phyloP scores from a whole-genome alignment of 2,888 invertebrate genomes.

The Athetis lepigone region DNA sequence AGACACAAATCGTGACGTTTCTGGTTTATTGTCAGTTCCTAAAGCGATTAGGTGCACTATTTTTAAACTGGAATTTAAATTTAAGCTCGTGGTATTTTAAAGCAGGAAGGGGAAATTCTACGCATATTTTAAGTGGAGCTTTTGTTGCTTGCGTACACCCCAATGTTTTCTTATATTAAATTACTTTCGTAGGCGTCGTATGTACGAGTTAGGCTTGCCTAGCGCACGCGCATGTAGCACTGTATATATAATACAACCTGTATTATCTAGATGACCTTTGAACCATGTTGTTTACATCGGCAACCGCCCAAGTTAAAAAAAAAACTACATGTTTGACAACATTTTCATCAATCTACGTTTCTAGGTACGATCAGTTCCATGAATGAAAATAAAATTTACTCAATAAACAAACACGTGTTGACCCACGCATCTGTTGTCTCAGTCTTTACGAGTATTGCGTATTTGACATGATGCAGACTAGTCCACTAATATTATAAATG shows the following conservation, averaged over 20 bases:
- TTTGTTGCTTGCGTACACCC: slow-evolving; percentile 68
- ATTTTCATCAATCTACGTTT: slow-evolving; percentile 40
- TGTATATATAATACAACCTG: slow-evolving; percentile 1
- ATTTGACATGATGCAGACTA: too few species aligned
- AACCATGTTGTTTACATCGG: slow-evolving; percentile 1
- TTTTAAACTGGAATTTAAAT: slow-evolving; percentile 82
- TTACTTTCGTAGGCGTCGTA: slow-evolving; percentile 15
- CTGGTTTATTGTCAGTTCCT: slow-evolving; percentile 85
- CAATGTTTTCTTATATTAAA: slow-evolving; percentile 50
- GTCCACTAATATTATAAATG: slow-evolving; percentile 21
- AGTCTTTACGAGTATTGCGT: slow-evolving; percentile 41
- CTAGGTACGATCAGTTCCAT: slow-evolving; percentile 55
- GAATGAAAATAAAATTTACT: slow-evolving; percentile 57
- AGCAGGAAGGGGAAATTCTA: slow-evolving; percentile 85
- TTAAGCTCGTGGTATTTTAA: slow-evolving; percentile 84
- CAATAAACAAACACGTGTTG: slow-evolving; percentile 62
- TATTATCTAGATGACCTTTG: not conserved
- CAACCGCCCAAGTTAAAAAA: slow-evolving; percentile 1
- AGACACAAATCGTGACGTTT: slow-evolving; percentile 79
- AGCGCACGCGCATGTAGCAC: not conserved
- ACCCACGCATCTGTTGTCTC: slow-evolving; percentile 56
- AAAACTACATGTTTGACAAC: slow-evolving; percentile 15
- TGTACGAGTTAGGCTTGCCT: slow-evolving; percentile 1
- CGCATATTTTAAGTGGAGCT: slow-evolving; percentile 78
- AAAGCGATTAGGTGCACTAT: slow-evolving; percentile 80